A percentile compares a stretch with the other conserved stretches of the same genome.
Conservation (phyloP, 2,797 vertebrate species). For the Tragelaphus eurycerus region DNA sequence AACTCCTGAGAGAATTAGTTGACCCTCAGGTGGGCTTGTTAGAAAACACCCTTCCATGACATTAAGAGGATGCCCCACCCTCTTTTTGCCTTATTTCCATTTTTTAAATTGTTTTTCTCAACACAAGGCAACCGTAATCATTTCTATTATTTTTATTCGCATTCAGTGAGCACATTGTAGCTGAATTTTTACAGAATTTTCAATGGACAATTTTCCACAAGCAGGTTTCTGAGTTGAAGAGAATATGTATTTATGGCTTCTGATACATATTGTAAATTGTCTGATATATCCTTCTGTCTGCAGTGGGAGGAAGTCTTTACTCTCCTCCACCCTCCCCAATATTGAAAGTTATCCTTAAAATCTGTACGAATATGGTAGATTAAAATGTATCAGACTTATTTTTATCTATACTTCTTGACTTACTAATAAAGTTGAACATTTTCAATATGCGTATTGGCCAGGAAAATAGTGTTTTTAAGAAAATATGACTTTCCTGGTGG, state of each 20-base stretch:
- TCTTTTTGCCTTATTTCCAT: background rate
- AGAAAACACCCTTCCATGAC: background rate
- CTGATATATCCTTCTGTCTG: background rate
- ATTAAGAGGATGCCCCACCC: background rate
- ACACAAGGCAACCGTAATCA: background rate
- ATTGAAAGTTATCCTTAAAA: background rate
- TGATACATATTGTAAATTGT: background rate
- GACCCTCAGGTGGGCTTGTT: background rate
- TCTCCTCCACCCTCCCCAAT: background rate
- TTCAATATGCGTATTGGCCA: background rate
- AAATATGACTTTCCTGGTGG: background rate
- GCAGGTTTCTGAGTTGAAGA: background rate
- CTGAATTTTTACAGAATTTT: background rate
- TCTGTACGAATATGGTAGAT: background rate
- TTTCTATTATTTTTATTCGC: background rate
- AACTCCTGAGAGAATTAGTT: background rate
- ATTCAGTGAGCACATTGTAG: background rate
- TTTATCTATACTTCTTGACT: background rate
- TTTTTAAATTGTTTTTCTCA: background rate
- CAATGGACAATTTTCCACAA: background rate
- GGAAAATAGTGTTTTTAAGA: background rate
- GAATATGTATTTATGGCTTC: background rate
- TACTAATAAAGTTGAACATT: background rate
- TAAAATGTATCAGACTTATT: background rate
- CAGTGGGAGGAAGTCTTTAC: background rate